Evolutionary conservation across 2,888 invertebrate species (phyloP).

Genomic region (Gisinianus flammeolus): DNA sequence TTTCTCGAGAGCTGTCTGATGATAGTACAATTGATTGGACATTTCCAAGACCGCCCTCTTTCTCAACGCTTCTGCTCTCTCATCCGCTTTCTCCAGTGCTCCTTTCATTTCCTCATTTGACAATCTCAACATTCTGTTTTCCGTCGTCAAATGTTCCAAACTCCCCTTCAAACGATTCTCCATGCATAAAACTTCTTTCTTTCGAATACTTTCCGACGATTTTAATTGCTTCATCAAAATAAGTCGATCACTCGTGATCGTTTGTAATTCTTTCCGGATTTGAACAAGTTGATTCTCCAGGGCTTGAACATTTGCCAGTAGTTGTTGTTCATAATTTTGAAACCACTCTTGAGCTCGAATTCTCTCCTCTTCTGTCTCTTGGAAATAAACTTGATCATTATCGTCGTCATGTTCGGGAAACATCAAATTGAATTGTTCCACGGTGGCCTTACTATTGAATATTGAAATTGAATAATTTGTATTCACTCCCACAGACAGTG

Average conservation of each 20-base stretch:
- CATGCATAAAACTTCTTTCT: background rate
- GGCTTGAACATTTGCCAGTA: background rate
- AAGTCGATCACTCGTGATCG: background rate
- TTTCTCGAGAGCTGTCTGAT: conserved; percentile 37
- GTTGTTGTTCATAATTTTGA: conserved; percentile 14
- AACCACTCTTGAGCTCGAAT: background rate
- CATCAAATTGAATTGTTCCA: background rate
- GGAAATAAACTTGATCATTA: background rate
- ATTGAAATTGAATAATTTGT: background rate
- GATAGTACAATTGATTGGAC: conserved; percentile 17
- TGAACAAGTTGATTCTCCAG: background rate
- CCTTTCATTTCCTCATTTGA: conserved; percentile 7
- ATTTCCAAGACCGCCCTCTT: conserved; percentile 18
- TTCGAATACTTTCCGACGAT: background rate
- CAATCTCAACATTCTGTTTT: background rate
- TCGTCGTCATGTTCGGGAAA: background rate
- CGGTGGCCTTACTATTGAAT: background rate
- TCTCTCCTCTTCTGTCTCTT: background rate
- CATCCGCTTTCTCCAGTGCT: background rate
- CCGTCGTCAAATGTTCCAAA: background rate
- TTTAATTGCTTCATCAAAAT: conserved; percentile 4
- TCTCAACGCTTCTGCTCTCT: background rate
- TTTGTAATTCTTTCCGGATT: conserved; percentile 1
- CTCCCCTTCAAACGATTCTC: background rate
- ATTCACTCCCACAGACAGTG: background rate